phyloP scores from a whole-genome alignment of 2,113 vertebrate species.

The Eudyptes chrysolophus region DNA sequence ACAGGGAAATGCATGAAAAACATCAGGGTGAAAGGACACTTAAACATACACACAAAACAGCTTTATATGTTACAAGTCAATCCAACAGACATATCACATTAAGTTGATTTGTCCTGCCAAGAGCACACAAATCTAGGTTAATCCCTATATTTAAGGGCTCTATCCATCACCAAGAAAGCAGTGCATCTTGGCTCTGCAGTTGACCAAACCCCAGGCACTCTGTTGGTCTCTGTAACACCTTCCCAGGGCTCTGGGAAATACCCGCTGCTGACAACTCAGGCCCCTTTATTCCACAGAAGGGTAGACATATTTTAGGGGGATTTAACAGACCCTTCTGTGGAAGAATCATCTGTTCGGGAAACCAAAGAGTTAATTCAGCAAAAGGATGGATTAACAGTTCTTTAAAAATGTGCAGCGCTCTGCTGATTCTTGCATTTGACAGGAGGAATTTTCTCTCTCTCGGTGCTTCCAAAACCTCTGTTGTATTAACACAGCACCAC shows the following conservation, averaged over 20 bases:
- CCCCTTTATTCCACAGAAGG: background rate
- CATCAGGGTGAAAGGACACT: background rate
- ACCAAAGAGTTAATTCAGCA: conserved; percentile 2
- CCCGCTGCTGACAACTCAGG: background rate
- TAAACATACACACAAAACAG: background rate
- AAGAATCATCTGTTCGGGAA: background rate
- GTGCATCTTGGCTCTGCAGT: background rate
- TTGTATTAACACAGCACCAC: conserved; percentile 9
- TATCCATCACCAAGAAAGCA: background rate
- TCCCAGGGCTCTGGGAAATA: background rate
- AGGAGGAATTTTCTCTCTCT: conserved; percentile 23
- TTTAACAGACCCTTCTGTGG: background rate
- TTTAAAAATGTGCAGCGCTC: conserved; percentile 9
- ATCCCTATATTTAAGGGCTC: conserved; percentile 12
- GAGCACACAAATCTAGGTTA: conserved; percentile 1
- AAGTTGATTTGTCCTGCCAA: background rate
- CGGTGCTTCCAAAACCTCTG: background rate
- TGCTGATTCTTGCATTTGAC: conserved; percentile 7
- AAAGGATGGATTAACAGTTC: conserved; percentile 3
- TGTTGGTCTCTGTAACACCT: background rate
- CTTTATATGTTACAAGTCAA: background rate
- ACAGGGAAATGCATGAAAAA: background rate
- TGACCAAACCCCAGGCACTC: background rate
- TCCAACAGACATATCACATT: background rate
- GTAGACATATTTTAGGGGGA: background rate